Evolutionary conservation across 2,888 invertebrate genomes (phyloP).

Genomic region (Caenorhabditis japonica): DNA sequence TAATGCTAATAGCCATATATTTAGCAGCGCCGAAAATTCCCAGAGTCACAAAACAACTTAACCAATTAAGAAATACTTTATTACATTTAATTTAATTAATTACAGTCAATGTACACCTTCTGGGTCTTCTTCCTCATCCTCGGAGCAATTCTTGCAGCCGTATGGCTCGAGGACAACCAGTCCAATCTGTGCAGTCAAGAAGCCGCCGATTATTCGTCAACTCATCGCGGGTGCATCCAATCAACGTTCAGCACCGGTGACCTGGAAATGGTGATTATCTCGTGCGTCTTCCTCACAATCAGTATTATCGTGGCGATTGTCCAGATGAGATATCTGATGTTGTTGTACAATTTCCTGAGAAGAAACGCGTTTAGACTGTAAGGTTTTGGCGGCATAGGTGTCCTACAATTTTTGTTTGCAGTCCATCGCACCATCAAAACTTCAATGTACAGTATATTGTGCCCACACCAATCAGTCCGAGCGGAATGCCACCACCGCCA

Average conservation of each 20-base stretch:
- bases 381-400: constrained; percentile 11
- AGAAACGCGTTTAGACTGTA: constrained; percentile 30
- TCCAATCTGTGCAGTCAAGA: constrained; percentile 25
- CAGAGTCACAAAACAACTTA: background rate
- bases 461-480: constrained; percentile 48
- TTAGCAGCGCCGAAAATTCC: too few species aligned
- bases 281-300: constrained; percentile 44
- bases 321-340: constrained; percentile 48
- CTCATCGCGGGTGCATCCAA: constrained; percentile 14
- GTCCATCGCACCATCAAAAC: constrained; percentile 23
- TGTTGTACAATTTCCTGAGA: constrained; percentile 46
- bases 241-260: constrained; percentile 40
- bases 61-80: background rate
- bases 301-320: constrained; percentile 50
- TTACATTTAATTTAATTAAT: background rate
- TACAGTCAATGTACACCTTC: constrained; percentile 56
- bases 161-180: constrained; percentile 40
- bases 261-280: constrained; percentile 43
- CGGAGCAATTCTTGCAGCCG: constrained; percentile 39
- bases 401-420: background rate
- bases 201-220: background rate
- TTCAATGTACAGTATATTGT: constrained; percentile 52
- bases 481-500: constrained; percentile 50
- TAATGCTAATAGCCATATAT: too few species aligned
- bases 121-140: constrained; percentile 53